phyloP scores from a whole-genome alignment of 2,113 vertebrate species.

The Hemibagrus wyckioides region DNA sequence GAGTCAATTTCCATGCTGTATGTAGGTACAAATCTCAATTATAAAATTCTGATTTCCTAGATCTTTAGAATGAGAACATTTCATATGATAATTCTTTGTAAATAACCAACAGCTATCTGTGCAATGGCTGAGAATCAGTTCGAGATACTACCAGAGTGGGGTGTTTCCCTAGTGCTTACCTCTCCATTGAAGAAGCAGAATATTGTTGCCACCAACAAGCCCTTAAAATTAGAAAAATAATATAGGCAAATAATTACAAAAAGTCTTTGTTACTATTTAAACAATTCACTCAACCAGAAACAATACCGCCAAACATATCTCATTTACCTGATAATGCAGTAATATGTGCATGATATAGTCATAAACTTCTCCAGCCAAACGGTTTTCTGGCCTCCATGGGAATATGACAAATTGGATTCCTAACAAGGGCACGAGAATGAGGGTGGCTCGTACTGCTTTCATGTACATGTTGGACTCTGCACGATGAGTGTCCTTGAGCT shows the following conservation, averaged over 20 bases:
- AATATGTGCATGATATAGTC: slow-evolving; percentile 97
- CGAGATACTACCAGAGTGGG: neutral
- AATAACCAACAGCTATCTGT: neutral
- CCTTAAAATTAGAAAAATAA: slow-evolving; percentile 72
- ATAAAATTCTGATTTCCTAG: neutral
- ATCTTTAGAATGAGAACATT: neutral
- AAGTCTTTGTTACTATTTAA: neutral
- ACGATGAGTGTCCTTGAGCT: slow-evolving; percentile 87
- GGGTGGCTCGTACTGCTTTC: slow-evolving; percentile 95
- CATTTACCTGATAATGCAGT: slow-evolving; percentile 93
- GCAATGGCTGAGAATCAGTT: neutral
- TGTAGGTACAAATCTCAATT: neutral
- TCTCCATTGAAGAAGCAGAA: slow-evolving; percentile 98
- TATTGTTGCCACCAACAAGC: slow-evolving; percentile 93
- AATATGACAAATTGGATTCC: slow-evolving; percentile 96
- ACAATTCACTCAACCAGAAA: neutral
- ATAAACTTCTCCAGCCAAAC: slow-evolving; percentile 88
- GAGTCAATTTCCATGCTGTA: neutral
- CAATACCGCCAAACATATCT: neutral
- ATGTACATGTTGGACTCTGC: slow-evolving; percentile 95
- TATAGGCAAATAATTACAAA: slow-evolving; percentile 9
- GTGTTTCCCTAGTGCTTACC: slow-evolving; percentile 73
- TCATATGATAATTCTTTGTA: neutral
- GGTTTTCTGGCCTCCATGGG: slow-evolving; percentile 94
- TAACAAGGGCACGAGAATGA: slow-evolving; percentile 93